Base-by-base conservation (phyloP, 1,140 invertebrate genomes). In the Brachionus calyciflorus region DNA sequence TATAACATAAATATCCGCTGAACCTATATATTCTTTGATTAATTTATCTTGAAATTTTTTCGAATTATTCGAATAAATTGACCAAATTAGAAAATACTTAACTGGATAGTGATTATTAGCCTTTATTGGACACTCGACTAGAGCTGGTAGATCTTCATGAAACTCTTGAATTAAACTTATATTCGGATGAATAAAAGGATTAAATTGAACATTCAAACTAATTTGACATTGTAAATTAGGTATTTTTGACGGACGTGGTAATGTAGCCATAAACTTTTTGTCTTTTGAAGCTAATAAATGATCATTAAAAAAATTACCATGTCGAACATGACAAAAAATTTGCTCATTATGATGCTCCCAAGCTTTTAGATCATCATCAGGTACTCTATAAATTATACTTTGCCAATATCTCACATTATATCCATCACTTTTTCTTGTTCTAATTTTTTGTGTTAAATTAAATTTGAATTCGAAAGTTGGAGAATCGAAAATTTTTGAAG, bases 91-190 rank as follows among this genome's bases (percentile, higher is more conserved):
- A 14, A 24, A 44, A 4, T 44, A 65, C 28, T 44, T 65, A 5
- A 65, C 19, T 2, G 60, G 60, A 41, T 44, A 44, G 24, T 65
- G 60, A n/a, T 65, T 65, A 26, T 65, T 65, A 6, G 60, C 60
- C 24, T 65, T 65, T 21, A 65, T 65, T 65, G 60, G 60, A 65
- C 60, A 65, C 17, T 65, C 60, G 5, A 65, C 37, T 24, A 65
- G 44, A 26, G 60, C 60, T 44, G 37, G 37, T 10, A 7, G n/a
- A 3, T 7, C 12, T 24, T 65, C 60, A 19, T 65, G 9, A 28
- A 65, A 65, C 9, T 21, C 21, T 65, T 65, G 60, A 14, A 44
- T n/a, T 24, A 6, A 0, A 0, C 40, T 65, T 44, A 65, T 37
- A 65, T 65, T 41, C 24, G 60, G 60, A 44, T 65, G 60, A 46